phyloP scores from a whole-genome alignment of 1,140 invertebrate genomes.

The Calephelis nemesis region DNA sequence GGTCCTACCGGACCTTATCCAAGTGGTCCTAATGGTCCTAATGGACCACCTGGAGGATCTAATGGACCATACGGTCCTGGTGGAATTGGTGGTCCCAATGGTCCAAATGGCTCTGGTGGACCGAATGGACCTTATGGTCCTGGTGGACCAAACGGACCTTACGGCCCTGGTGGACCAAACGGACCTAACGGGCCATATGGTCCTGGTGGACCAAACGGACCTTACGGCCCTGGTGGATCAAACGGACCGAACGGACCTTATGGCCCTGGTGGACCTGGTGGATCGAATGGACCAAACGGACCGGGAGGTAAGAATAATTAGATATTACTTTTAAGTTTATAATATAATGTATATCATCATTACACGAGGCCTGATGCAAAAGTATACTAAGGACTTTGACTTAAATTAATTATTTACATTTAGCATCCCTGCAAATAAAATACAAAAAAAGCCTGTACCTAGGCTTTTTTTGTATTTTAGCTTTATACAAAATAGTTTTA shows the following conservation, averaged over 20 bases:
- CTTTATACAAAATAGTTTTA: no score
- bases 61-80: constrained; percentile 32
- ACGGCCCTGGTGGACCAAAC: constrained; percentile 21
- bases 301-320: constrained; percentile 19
- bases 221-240: constrained; percentile 23
- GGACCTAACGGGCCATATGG: constrained; percentile 18
- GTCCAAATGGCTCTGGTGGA: constrained; percentile 14
- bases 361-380: no score
- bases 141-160: constrained; percentile 80
- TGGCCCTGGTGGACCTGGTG: constrained; percentile 19
- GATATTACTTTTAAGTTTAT: background rate
- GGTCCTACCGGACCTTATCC: constrained; percentile 24
- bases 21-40: constrained; percentile 23
- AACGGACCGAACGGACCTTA: background rate
- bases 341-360: background rate
- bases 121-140: constrained; percentile 25
- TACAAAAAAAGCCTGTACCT: no score
- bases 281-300: background rate
- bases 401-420: no score
- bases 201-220: constrained; percentile 20
- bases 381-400: no score
- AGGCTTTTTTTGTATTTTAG: no score
- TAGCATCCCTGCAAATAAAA: no score
- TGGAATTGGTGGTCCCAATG: constrained; percentile 12
- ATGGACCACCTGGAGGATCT: constrained; percentile 35